These are phyloP conservation scores for Cyclopterus lumpus DNA, from an alignment of 2,797 vertebrate genomes.

Conservation along the genomic window DNA sequence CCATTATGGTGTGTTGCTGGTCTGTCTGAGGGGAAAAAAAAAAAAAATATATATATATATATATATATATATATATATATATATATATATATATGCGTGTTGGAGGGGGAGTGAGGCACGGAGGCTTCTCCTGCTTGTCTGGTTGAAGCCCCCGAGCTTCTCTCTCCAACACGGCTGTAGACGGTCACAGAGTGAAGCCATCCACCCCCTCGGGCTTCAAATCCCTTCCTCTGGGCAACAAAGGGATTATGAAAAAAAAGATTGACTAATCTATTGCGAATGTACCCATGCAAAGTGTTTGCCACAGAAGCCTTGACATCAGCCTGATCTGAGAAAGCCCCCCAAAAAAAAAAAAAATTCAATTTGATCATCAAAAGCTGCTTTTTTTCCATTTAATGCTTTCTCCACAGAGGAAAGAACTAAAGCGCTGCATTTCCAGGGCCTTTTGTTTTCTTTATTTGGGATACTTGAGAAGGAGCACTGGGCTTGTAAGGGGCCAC, in stretches of 20 bases:
- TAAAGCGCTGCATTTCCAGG: slow-evolving; percentile 34
- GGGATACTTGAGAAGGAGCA: slow-evolving; percentile 65
- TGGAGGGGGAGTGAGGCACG: slow-evolving; percentile 15
- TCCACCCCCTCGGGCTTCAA: slow-evolving; percentile 55
- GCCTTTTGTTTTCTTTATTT: slow-evolving; percentile 64
- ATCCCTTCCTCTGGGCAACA: slow-evolving; percentile 66
- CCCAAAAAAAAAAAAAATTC: not conserved
- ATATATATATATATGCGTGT: slow-evolving; percentile 8
- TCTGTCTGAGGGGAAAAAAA: slow-evolving; percentile 63
- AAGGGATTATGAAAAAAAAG: slow-evolving; percentile 66
- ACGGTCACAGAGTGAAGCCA: slow-evolving; percentile 46
- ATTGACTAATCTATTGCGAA: slow-evolving; percentile 67
- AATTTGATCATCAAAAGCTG: slow-evolving; percentile 13
- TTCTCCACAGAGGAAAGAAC: slow-evolving; percentile 17
- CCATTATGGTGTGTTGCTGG: slow-evolving; percentile 71
- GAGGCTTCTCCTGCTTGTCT: slow-evolving; percentile 52
- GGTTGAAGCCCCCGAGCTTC: slow-evolving; percentile 33
- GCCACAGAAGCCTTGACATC: slow-evolving; percentile 21
- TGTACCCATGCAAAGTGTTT: slow-evolving; percentile 59
- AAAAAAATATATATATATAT: slow-evolving; percentile 44
- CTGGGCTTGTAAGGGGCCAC: slow-evolving; percentile 65
- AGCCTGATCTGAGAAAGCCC: slow-evolving; percentile 9
- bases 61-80: slow-evolving; percentile 34
- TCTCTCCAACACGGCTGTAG: slow-evolving; percentile 16
- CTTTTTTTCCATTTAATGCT: slow-evolving; percentile 2